Evolutionary conservation across 2,113 vertebrate species (phyloP), one percentile per base, ranked within the genome.

Genomic region (Columbina picui): DNA sequence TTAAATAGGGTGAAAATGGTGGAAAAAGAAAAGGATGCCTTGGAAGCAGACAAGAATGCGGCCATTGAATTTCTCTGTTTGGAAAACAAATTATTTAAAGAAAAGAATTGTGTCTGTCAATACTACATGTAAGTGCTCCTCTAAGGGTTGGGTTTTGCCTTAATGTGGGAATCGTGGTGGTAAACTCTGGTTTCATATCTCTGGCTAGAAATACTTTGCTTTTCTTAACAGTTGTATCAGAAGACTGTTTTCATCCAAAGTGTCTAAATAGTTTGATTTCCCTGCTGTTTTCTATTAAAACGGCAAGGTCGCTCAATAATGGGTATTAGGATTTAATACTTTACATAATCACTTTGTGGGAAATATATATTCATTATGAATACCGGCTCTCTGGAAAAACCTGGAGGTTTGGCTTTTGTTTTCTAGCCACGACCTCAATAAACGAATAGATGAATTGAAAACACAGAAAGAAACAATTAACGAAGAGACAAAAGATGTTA

Each of bases 1-100:
- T 98, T 99, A 90, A 99, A 99, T 94, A 98, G 99, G 96, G 99
- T 99, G 76, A 99, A 99, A 94, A 96, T 99, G 47, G 99, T 99
- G 64, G 99, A 99, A 97, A 99, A 99, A 94, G 99, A 99, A 97
- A 99, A 99, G 89, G 99, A 99, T 91, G 98, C 99, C 70, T 97
- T 99, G 97, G 99, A 99, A 96, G 99, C 96, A 36, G 99, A 99
- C 90, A 99, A 98, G 97, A 99, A 99, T 87, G 98, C 98, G 94
- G 99, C 99, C 12, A 98, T 99, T 69, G 99, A 99, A 96, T 99
- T 99, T 96, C 99, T 99, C 68, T 96, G 91, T 38, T 95, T 99
- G 96, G 99, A 99, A 97, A 99, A 99, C 86, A 98, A 98, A 93
- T 98, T 99, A 89, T 99, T 99, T 92, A 99, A 97, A 94, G 99